Base-by-base conservation (phyloP, 2,113 vertebrate species). In the Tiliqua scincoides region DNA sequence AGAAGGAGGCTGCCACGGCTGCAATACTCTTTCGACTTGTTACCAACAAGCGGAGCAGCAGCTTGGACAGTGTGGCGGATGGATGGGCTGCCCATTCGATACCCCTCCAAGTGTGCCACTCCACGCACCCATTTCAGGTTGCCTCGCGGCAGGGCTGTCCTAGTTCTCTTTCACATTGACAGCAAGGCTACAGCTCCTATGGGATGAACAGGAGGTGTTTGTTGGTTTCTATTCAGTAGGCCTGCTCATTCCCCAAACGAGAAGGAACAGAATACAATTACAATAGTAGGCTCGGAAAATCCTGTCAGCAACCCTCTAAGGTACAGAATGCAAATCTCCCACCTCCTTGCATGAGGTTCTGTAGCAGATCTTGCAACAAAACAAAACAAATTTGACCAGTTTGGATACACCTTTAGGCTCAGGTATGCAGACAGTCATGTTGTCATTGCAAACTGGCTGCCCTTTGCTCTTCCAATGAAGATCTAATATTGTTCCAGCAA, bases 401-500 rank as follows among this genome's bases (percentile, higher is more conserved):
- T 10, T 67, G 8, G 63, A 81, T 10, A 40, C 23, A 20, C 14
- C 9, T 23, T 83, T 40, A 40, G 3, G 25, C 61, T 57, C 68
- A 21, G 9, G 25, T 61, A 18, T 62, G 15, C 78, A 0, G 0
- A 23, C 67, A 91, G 83, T 82, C 77, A 83, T 86, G 83, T 81
- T 80, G 79, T 43, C 67, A 43, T 83, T 79, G 85, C 0, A 0
- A 79, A 17, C 48, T 54, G 83, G 20, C 70, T 1, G 0, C 52
- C 83, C 27, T 35, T 62, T 77, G 84, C 17, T 92, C 85, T 92
- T 61, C 73, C 84, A 93, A 87, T 87, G 93, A 54, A 0, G 0
- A 87, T 88, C 82, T 95, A 93, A 90, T 94, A 86, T 92, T 85
- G 83, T 61, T 95, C 87, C 90, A 92, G n/a, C 80, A 59, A 79